A percentile compares a stretch with the other conserved stretches of the same genome.
These are phyloP conservation scores for Phainopepla nitens DNA, from an alignment of 2,113 vertebrate species.

Conservation along the genomic window DNA sequence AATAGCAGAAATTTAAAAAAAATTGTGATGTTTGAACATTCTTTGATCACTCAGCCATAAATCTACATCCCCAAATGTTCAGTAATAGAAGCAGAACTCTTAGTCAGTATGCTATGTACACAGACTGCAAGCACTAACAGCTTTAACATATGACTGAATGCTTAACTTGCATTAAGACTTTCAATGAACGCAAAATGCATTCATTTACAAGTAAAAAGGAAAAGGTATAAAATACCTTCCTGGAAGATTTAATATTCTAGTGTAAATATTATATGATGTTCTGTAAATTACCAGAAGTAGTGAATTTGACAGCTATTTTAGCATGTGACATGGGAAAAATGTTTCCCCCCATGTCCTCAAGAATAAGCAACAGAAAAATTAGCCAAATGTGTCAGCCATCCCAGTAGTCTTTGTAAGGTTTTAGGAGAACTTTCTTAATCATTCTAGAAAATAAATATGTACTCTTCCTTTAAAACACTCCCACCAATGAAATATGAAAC, in stretches of 20 bases:
- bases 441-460: not conserved
- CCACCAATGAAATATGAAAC: not conserved
- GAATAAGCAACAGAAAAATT: not conserved
- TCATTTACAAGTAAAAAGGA: not conserved
- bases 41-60: not conserved
- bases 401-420: not conserved
- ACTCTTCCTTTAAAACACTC: not conserved
- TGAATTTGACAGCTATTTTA: not conserved
- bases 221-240: not conserved
- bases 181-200: not conserved
- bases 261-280: not conserved
- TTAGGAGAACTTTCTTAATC: not conserved
- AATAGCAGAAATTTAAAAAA: not conserved
- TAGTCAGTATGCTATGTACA: not conserved
- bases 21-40: not conserved
- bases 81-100: not conserved
- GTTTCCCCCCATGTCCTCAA: not conserved
- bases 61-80: not conserved
- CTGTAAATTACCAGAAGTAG: not conserved
- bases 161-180: not conserved
- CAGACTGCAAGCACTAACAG: not conserved
- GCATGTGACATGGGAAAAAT: not conserved
- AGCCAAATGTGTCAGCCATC: not conserved
- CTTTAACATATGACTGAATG: not conserved
- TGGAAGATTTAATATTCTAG: not conserved